These are phyloP conservation scores for Carcina quercana DNA, from an alignment of 2,888 invertebrate species.

Conservation along the genomic window DNA sequence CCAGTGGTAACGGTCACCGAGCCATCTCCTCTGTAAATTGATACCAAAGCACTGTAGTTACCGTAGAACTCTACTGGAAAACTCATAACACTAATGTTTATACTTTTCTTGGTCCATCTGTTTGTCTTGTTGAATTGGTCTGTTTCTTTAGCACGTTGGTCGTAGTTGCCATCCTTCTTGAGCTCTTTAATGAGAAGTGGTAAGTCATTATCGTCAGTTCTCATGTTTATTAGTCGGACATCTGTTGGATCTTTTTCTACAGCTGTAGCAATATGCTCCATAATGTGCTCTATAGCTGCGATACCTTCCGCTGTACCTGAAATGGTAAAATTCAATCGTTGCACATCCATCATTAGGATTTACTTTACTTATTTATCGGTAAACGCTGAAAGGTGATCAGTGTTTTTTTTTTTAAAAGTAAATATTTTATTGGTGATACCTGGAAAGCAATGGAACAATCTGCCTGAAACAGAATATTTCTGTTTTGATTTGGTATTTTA, in stretches of 20 bases:
- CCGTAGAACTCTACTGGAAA: slow-evolving; percentile 75
- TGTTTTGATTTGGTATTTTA: neutral
- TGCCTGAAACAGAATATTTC: too few species aligned
- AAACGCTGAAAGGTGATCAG: too few species aligned
- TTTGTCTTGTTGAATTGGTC: slow-evolving; percentile 77
- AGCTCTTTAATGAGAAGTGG: slow-evolving; percentile 71
- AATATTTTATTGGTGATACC: neutral
- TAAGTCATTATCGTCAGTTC: slow-evolving; percentile 50
- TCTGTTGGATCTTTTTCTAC: slow-evolving; percentile 74
- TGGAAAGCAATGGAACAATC: too few species aligned
- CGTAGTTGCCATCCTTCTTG: slow-evolving; percentile 69
- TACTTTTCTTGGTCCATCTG: slow-evolving; percentile 84
- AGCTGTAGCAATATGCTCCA: slow-evolving; percentile 78
- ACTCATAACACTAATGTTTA: slow-evolving; percentile 78
- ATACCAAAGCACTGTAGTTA: slow-evolving; percentile 74
- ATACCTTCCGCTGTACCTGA: slow-evolving; percentile 75
- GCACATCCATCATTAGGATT: too few species aligned
- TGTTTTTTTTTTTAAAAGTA: too few species aligned
- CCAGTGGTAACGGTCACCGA: slow-evolving; percentile 81
- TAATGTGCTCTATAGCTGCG: slow-evolving; percentile 76
- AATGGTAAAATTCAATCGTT: slow-evolving; percentile 10
- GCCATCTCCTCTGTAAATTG: slow-evolving; percentile 80
- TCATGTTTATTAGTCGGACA: slow-evolving; percentile 74
- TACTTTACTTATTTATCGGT: too few species aligned
- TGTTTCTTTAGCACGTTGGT: slow-evolving; percentile 60